Conservation (phyloP, 2,888 invertebrate species). For the Latrodectus elegans region DNA sequence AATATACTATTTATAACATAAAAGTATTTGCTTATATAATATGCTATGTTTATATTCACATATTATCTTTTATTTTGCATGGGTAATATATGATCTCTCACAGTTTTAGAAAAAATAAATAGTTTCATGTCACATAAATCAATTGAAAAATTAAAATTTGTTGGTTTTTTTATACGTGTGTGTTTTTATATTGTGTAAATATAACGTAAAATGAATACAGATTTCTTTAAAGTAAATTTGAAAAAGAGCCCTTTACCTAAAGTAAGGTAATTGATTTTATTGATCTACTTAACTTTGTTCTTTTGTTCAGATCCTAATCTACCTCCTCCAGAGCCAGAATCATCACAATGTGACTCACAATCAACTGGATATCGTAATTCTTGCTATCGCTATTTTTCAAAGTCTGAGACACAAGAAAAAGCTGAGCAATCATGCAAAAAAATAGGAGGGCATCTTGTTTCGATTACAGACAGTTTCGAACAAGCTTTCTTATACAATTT, state of each 20-base stretch:
- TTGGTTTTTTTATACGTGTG: not conserved
- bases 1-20: too few species aligned
- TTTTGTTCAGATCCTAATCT: constrained; percentile 23
- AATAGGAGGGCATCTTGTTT: constrained; percentile 47
- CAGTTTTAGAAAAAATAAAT: too few species aligned
- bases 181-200: too few species aligned
- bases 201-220: too few species aligned
- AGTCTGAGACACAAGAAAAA: constrained; percentile 26
- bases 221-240: too few species aligned
- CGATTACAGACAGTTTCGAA: constrained; percentile 45
- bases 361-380: constrained; percentile 28
- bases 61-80: too few species aligned
- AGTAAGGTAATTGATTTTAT: too few species aligned
- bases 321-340: constrained; percentile 19
- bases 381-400: constrained; percentile 34
- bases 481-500: constrained; percentile 53
- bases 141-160: not conserved
- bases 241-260: too few species aligned
- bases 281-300: not conserved
- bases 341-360: constrained; percentile 28
- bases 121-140: too few species aligned
- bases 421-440: constrained; percentile 39
- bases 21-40: too few species aligned
- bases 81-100: too few species aligned
- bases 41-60: too few species aligned